Conservation (phyloP, 2,797 vertebrate genomes). For the Cuculus canorus region DNA sequence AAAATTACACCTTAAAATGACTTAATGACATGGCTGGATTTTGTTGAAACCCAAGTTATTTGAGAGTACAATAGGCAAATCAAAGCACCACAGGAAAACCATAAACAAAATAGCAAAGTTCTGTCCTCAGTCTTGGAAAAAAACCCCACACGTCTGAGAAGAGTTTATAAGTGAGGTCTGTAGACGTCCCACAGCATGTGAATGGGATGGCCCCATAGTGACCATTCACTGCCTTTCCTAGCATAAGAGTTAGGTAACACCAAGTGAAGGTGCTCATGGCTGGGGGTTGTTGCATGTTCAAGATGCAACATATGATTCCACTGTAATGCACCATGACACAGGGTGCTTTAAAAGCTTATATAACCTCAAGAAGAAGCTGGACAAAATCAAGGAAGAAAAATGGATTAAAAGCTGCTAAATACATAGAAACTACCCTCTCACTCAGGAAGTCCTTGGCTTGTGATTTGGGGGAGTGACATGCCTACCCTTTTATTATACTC, state of each 20-base stretch:
- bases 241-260: background rate
- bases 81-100: background rate
- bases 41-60: background rate
- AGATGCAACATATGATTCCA: background rate
- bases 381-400: background rate
- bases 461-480: background rate
- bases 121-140: background rate
- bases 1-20: background rate
- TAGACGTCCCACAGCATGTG: fast-evolving
- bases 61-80: background rate
- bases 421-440: background rate
- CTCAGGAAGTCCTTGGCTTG: background rate
- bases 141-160: background rate
- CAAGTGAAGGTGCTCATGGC: fast-evolving
- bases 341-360: background rate
- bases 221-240: background rate
- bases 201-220: background rate
- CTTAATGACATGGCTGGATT: fast-evolving
- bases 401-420: background rate
- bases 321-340: too few species aligned
- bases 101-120: background rate
- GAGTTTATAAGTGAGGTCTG: background rate
- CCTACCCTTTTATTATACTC: background rate
- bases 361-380: background rate
- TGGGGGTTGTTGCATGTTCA: background rate